Evolutionary conservation across 2,113 vertebrate genomes (phyloP).

Genomic region (Entomyzon cyanotis): DNA sequence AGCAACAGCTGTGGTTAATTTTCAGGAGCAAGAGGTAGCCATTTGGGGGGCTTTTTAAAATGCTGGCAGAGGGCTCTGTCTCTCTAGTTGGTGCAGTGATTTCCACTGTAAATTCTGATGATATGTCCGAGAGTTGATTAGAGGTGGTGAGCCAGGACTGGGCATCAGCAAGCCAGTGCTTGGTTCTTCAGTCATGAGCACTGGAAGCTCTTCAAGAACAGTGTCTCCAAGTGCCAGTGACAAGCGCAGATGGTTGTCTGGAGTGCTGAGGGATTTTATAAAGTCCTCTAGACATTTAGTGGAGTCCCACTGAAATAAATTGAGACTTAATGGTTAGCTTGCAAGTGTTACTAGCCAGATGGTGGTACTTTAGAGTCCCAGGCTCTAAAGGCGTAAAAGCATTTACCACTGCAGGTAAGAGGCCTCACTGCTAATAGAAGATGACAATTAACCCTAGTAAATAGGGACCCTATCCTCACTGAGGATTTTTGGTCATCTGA

Average conservation of each 20-base stretch:
- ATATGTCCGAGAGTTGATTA: not conserved
- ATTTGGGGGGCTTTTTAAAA: constrained; percentile 10
- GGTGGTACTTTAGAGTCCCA: not conserved
- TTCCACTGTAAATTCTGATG: constrained; percentile 6
- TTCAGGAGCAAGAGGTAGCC: constrained; percentile 42
- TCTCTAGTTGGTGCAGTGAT: not conserved
- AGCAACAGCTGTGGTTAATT: constrained; percentile 68
- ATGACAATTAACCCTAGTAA: not conserved
- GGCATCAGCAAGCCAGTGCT: not conserved
- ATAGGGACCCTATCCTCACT: not conserved
- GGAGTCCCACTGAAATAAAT: not conserved
- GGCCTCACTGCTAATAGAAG: not conserved
- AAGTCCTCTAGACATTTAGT: not conserved
- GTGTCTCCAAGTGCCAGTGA: not conserved
- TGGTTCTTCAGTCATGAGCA: not conserved
- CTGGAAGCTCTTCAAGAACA: not conserved
- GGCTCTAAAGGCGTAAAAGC: not conserved
- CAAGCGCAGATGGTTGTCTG: not conserved
- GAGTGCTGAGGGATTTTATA: not conserved
- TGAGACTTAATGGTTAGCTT: not conserved
- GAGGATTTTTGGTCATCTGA: not conserved
- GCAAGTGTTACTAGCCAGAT: not conserved
- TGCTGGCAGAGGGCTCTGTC: not conserved
- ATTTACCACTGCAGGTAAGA: not conserved
- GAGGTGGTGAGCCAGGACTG: not conserved